Evolutionary conservation across 1,140 invertebrate species (phyloP).

Genomic region (Andrena cerasifolii): DNA sequence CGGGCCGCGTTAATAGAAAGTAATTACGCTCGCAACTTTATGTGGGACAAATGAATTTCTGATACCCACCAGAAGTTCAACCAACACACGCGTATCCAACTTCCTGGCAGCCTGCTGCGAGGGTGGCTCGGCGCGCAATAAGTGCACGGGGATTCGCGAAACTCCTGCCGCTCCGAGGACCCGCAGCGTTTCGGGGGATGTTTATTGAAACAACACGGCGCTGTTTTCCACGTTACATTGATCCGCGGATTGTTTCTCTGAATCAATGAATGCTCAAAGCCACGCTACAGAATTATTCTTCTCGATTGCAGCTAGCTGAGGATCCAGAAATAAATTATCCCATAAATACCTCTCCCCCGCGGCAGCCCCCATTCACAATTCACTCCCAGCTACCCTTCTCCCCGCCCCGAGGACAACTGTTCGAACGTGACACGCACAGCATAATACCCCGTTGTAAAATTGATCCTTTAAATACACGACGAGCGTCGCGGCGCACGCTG

Average conservation of each 20-base stretch:
- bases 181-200: background rate
- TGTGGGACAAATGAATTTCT: constrained; percentile 39
- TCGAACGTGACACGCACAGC: constrained; percentile 22
- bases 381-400: background rate
- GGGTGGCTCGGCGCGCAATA: background rate
- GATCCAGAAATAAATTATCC: no score
- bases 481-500: background rate
- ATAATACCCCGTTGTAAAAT: constrained; percentile 45
- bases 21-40: constrained; percentile 32
- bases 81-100: background rate
- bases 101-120: background rate
- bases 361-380: background rate
- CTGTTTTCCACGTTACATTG: background rate
- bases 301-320: no score
- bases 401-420: constrained; percentile 16
- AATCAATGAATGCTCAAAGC: no score
- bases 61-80: constrained; percentile 10
- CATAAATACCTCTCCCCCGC: background rate
- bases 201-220: background rate
- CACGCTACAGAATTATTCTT: no score
- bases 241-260: background rate
- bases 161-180: constrained; percentile 6
- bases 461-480: constrained; percentile 36
- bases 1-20: constrained; percentile 26
- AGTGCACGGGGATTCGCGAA: background rate